Percentiles rank a stretch among this genome's conserved stretches.
These are phyloP conservation scores for Onchidella celtica DNA, from an alignment of 2,888 invertebrate genomes.

Conservation along the genomic window DNA sequence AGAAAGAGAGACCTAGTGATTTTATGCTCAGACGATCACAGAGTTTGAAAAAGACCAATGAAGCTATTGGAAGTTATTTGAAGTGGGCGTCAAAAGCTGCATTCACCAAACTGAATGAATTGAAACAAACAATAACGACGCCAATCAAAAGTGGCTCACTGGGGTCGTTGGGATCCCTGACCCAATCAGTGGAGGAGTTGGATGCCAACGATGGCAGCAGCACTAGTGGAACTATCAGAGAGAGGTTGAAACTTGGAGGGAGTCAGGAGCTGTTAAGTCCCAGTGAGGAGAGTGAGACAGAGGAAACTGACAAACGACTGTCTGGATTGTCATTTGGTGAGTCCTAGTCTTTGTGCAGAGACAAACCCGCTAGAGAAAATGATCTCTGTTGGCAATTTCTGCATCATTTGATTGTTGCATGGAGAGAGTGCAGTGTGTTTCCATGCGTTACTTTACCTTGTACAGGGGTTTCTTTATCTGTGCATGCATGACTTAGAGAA, in stretches of 20 bases:
- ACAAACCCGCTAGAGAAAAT: too few relatives aligned
- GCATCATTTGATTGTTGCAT: not conserved
- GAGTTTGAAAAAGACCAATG: conserved; percentile 63
- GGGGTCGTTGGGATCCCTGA: conserved; percentile 64
- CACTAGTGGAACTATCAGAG: conserved; percentile 52
- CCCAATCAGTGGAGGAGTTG: conserved; percentile 63
- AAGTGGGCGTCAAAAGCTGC: conserved; percentile 70
- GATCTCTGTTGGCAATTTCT: too few relatives aligned
- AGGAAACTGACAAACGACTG: conserved; percentile 46
- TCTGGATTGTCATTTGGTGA: conserved; percentile 50
- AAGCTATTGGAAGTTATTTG: conserved; percentile 69
- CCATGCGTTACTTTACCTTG: too few relatives aligned
- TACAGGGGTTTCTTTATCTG: too few relatives aligned
- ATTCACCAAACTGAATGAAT: conserved; percentile 73
- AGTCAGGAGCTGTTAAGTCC: conserved; percentile 60
- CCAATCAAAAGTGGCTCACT: conserved; percentile 65
- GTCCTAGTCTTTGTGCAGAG: conserved; percentile 1
- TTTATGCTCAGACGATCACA: conserved; percentile 56
- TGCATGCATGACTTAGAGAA: too few relatives aligned
- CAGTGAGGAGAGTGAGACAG: conserved; percentile 50
- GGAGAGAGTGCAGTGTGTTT: not conserved
- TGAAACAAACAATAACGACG: conserved; percentile 75
- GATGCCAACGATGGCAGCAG: conserved; percentile 60
- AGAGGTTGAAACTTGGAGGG: conserved; percentile 49
- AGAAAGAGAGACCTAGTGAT: conserved; percentile 51